A percentile compares a stretch with the other conserved stretches of the same genome.
Conservation (phyloP, 2,797 vertebrate genomes). For the Gymnoscopelus microlampas region DNA sequence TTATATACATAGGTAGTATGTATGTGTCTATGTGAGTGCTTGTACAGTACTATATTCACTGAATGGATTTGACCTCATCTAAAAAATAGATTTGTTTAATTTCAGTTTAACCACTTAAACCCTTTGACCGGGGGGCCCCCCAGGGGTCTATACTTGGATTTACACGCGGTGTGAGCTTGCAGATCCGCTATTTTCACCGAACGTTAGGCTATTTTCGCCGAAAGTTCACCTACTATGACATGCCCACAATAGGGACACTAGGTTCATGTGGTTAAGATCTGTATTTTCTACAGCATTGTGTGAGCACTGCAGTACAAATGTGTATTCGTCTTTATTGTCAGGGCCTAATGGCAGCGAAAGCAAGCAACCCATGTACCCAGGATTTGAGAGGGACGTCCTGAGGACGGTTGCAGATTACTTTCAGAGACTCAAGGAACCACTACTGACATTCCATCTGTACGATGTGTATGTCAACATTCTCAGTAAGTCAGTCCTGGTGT, state of each 20-base stretch:
- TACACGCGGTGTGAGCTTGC: background rate
- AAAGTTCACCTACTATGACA: too few species aligned
- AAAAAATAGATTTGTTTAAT: too few species aligned
- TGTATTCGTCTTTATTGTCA: constrained; percentile 35
- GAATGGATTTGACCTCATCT: too few species aligned
- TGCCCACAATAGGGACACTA: too few species aligned
- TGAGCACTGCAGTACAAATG: too few species aligned
- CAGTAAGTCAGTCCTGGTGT: constrained; percentile 80
- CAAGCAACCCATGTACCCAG: constrained; percentile 89
- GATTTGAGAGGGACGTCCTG: constrained; percentile 95
- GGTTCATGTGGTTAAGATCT: too few species aligned
- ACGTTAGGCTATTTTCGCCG: background rate
- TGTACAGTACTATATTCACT: too few species aligned
- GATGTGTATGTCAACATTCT: constrained; percentile 94
- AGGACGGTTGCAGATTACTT: constrained; percentile 93
- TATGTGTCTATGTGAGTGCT: background rate
- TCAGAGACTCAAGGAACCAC: constrained; percentile 88
- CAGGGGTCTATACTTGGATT: background rate
- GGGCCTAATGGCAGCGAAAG: constrained; percentile 86
- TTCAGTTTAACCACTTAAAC: too few species aligned
- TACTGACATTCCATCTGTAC: constrained; percentile 93
- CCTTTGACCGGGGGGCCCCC: background rate
- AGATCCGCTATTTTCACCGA: background rate
- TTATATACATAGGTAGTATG: background rate
- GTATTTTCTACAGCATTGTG: too few species aligned